These are phyloP conservation scores for Brachirus orientalis DNA, from an alignment of 2,113 vertebrate genomes.

Conservation along the genomic window DNA sequence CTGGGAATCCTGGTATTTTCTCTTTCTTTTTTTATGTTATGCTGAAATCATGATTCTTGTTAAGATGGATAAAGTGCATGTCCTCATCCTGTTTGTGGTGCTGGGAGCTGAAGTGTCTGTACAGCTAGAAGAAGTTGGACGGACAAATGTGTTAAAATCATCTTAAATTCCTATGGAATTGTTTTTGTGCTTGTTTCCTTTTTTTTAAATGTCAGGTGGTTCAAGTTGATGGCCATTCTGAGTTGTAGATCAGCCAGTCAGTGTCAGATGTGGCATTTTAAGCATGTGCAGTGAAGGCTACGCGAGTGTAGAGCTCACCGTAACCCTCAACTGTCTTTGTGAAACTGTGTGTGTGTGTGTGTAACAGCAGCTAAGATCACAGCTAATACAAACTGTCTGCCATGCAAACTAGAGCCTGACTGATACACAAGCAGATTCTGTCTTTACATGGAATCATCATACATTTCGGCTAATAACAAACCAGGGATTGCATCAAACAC, in stretches of 20 bases:
- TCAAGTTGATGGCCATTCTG: too few relatives aligned
- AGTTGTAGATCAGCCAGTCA: slow-evolving; percentile 29
- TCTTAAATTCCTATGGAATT: slow-evolving; percentile 95
- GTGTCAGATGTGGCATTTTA: slow-evolving; percentile 20
- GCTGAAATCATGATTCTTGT: slow-evolving; percentile 44
- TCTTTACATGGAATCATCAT: too few relatives aligned
- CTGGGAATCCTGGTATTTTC: slow-evolving; percentile 26
- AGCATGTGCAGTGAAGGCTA: slow-evolving; percentile 45
- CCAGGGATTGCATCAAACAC: too few relatives aligned
- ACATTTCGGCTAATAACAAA: too few relatives aligned
- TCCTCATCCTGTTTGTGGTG: slow-evolving; percentile 30
- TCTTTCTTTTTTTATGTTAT: slow-evolving; percentile 26
- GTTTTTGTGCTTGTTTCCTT: slow-evolving; percentile 63
- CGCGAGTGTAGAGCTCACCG: slow-evolving; percentile 12
- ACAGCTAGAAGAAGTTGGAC: slow-evolving; percentile 25
- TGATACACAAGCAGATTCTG: neutral
- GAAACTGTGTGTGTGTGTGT: too few relatives aligned
- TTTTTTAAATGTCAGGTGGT: slow-evolving; percentile 43
- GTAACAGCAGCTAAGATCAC: slow-evolving; percentile 16
- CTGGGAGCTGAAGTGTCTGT: slow-evolving; percentile 39
- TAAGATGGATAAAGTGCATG: slow-evolving; percentile 27
- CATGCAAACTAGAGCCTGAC: neutral
- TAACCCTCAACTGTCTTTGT: slow-evolving; percentile 1
- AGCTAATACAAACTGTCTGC: neutral
- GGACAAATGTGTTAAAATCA: slow-evolving; percentile 57